Evolutionary conservation across 2,888 invertebrate genomes (phyloP), one percentile per base, ranked within the genome.

Genomic region (Cephalotes varians): DNA sequence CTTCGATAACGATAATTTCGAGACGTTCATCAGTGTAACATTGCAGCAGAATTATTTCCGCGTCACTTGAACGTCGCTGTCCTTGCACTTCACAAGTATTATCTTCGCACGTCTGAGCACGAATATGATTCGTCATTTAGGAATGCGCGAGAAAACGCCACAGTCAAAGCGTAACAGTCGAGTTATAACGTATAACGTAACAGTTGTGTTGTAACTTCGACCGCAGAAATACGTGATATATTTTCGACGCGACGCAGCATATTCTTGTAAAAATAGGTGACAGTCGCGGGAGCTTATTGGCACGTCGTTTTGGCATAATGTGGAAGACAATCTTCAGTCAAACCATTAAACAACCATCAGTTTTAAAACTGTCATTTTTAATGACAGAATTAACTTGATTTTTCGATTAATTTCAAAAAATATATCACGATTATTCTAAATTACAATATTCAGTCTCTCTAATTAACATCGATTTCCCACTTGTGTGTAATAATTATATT

Each of bases 121-220:
- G 79, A 74, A 81, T 56, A 64, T 77, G 85, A 84, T 79, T 88
- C 74, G 87, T 84, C 87, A 86, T 64, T 79, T 76, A 87, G 82
- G 86, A 89, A 89, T 88, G 84, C 85, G 81, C 74, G 69, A 89
- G 79, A 87, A 85, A 88, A 88, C 31, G 81, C 82, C 89, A 21
- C 60, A 51, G 79, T 85, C 84, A 84, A 25, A 87, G 84, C 82
- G 58, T 89, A 88, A 88, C 84, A 82, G 72, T 54, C 72, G 74
- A 51, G 83, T 79, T 85, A 49, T 71, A 84, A 40, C 15, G 7
- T 21, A 21, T 62, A 37, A 40, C 25, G 18, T 65, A 65, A 65
- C 44, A 65, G 10, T 44, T 25, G 21, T 62, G 40, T 64, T 64
- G 44, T 21, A 64, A 71, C 83, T 82, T 76, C n/a, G 69, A 64